phyloP scores from a whole-genome alignment of 2,113 vertebrate genomes.

The Antechinus stuartii region DNA sequence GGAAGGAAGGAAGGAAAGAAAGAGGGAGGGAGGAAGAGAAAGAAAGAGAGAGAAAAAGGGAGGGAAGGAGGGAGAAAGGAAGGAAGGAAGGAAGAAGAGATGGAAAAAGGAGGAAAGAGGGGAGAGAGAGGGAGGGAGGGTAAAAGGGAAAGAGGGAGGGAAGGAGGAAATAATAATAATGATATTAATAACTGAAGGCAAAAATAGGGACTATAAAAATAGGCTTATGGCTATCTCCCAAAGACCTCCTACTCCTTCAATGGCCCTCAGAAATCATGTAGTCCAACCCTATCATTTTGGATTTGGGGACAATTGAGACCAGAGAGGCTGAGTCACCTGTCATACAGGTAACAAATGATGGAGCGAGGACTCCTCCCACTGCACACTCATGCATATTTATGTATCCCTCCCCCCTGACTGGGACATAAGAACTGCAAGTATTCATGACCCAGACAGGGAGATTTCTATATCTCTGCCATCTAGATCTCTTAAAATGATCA shows the following conservation, averaged over 20 bases:
- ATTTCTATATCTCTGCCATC: neutral
- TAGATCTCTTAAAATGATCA: neutral
- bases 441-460: neutral
- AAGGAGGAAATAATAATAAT: too few relatives aligned
- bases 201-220: neutral
- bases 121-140: neutral
- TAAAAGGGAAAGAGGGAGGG: fast-evolving
- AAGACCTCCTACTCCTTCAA: neutral
- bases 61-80: neutral
- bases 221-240: neutral
- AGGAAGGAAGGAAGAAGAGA: neutral
- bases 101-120: neutral
- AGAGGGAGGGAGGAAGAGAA: neutral
- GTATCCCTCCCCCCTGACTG: neutral
- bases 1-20: neutral
- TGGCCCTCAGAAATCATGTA: neutral
- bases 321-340: neutral
- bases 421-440: neutral
- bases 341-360: neutral
- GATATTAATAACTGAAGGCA: neutral
- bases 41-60: neutral
- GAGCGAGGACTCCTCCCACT: neutral
- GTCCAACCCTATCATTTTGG: neutral
- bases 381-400: neutral
- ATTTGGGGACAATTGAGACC: neutral